Percentiles rank a stretch among this genome's conserved stretches.
These are phyloP conservation scores for Scaptomyza polygonia DNA, from an alignment of 2,888 invertebrate genomes.

Conservation along the genomic window DNA sequence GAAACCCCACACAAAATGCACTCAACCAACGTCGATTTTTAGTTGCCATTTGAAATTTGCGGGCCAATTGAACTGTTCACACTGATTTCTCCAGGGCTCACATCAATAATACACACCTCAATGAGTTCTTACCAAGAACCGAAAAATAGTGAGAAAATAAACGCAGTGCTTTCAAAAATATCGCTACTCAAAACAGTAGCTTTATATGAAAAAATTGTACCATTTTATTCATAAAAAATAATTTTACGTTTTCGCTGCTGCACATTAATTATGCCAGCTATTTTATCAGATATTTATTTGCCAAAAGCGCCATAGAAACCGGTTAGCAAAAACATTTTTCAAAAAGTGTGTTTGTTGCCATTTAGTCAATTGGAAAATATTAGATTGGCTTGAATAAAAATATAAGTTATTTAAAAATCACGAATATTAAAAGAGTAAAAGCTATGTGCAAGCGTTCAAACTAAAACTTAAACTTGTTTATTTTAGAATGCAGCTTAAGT, in stretches of 20 bases:
- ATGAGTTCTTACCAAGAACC: conserved; percentile 9
- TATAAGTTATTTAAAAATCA: background rate
- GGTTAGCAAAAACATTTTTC: background rate
- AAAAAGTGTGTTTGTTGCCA: background rate
- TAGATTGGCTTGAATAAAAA: background rate
- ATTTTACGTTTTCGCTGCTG: background rate
- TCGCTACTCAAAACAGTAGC: background rate
- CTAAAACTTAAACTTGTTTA: no score
- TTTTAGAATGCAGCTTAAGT: no score
- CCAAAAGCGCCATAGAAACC: background rate
- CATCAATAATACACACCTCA: conserved; percentile 49
- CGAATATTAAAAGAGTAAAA: background rate
- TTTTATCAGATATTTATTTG: conserved; percentile 19
- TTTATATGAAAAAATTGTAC: background rate
- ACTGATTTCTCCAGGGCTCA: conserved; percentile 23
- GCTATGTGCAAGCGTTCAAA: no score
- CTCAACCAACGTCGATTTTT: conserved; percentile 35
- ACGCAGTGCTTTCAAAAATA: background rate
- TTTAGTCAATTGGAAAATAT: background rate
- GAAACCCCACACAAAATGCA: no score
- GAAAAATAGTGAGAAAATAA: background rate
- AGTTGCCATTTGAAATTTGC: conserved; percentile 29
- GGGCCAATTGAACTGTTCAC: conserved; percentile 56
- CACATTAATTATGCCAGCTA: conserved; percentile 16
- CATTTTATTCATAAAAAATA: background rate